phyloP scores from a whole-genome alignment of 2,113 vertebrate genomes.

The Ornithorhynchus anatinus region DNA sequence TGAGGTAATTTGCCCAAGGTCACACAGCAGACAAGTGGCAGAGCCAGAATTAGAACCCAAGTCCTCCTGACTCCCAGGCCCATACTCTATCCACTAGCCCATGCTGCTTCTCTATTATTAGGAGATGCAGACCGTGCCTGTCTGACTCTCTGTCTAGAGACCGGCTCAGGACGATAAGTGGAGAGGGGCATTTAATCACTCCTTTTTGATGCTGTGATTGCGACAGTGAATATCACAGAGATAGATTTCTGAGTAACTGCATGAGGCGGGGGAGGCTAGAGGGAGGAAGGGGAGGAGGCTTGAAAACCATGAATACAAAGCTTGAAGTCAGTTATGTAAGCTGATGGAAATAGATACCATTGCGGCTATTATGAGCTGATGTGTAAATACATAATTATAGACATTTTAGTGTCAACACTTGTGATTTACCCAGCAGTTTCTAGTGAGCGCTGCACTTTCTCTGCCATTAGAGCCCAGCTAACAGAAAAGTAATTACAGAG shows the following conservation, averaged over 20 bases:
- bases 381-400: conserved; percentile 37
- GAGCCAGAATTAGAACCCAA: too few species aligned
- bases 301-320: background rate
- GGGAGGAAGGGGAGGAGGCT: background rate
- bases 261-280: background rate
- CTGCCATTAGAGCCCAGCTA: conserved; percentile 1
- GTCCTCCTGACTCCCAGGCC: too few species aligned
- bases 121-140: too few species aligned
- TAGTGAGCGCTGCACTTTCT: background rate
- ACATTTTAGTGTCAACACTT: conserved; percentile 14
- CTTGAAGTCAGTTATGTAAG: conserved; percentile 39
- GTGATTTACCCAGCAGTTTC: conserved; percentile 17
- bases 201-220: background rate
- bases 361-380: conserved; percentile 25
- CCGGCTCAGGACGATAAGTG: too few species aligned
- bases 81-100: too few species aligned
- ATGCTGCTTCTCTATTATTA: too few species aligned
- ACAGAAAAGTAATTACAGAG: conserved; percentile 41
- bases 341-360: conserved; percentile 30
- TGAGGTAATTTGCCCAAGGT: too few species aligned
- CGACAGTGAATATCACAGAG: background rate
- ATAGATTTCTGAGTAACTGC: conserved; percentile 19
- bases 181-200: background rate
- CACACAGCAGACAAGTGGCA: too few species aligned
- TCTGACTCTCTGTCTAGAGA: too few species aligned